Evolutionary conservation across 2,113 vertebrate genomes (phyloP).

Genomic region (Chaetodon auriga): DNA sequence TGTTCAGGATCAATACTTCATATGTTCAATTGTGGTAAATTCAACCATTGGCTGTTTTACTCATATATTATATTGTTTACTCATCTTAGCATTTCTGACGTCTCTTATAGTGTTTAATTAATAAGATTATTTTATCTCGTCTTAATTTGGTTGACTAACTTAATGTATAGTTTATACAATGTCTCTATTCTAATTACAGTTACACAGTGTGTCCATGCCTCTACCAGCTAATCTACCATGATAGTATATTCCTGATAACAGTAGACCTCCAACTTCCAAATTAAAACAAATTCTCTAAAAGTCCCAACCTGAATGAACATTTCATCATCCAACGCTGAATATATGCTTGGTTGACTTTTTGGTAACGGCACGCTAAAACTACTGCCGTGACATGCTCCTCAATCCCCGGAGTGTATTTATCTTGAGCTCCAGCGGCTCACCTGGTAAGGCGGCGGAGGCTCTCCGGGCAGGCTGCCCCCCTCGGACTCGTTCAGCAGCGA

Average conservation of each 20-base stretch:
- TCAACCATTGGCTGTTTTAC: too few relatives aligned
- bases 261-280: too few relatives aligned
- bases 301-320: not conserved
- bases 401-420: conserved; percentile 13
- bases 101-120: too few relatives aligned
- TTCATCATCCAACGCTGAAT: not conserved
- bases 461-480: conserved; percentile 86
- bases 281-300: not conserved
- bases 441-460: conserved; percentile 85
- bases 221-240: not conserved
- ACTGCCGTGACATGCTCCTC: not conserved
- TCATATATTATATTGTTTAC: too few relatives aligned
- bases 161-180: not conserved
- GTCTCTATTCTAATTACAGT: not conserved
- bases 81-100: too few relatives aligned
- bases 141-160: not conserved
- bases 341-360: not conserved
- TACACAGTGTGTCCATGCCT: not conserved
- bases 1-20: too few relatives aligned
- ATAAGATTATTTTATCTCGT: too few relatives aligned
- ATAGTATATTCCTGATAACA: too few relatives aligned
- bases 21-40: too few relatives aligned
- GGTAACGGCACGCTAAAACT: not conserved
- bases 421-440: conserved; percentile 52
- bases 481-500: conserved; percentile 89